Conservation (phyloP, 2,113 vertebrate species). For the Herpetotheres cachinnans region DNA sequence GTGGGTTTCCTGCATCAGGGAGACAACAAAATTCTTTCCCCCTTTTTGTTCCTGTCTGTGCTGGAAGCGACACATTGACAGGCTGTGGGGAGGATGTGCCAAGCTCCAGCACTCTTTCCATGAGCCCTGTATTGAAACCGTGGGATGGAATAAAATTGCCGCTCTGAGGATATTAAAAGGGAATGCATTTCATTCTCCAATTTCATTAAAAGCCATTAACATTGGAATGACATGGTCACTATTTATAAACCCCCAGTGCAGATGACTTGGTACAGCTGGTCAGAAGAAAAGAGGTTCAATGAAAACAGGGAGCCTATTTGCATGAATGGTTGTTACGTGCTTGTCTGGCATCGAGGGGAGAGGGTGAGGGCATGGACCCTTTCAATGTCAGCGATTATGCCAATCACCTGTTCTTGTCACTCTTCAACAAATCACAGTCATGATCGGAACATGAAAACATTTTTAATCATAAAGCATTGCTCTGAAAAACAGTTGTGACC, state of each 20-base stretch:
- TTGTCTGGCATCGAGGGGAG: not conserved
- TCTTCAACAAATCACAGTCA: not conserved
- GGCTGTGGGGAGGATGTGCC: slow-evolving; percentile 8
- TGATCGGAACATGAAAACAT: not conserved
- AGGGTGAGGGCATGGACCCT: not conserved
- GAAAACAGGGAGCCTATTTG: not conserved
- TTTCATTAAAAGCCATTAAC: slow-evolving; percentile 36
- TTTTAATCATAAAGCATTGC: not conserved
- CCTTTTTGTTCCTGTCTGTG: slow-evolving; percentile 22
- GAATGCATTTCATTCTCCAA: not conserved
- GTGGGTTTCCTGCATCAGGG: slow-evolving; percentile 50
- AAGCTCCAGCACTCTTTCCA: not conserved
- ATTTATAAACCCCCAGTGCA: slow-evolving; percentile 9
- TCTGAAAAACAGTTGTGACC: not conserved
- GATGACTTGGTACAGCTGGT: slow-evolving; percentile 32
- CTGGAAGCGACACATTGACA: not conserved
- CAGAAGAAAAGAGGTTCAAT: not conserved
- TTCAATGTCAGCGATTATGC: not conserved
- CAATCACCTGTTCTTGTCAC: not conserved
- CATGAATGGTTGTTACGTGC: not conserved
- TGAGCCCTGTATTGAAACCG: not conserved
- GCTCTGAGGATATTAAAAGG: not conserved
- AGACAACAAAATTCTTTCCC: slow-evolving; percentile 42
- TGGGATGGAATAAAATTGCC: not conserved
- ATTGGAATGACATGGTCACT: slow-evolving; percentile 22